Percentiles rank a stretch among this genome's conserved stretches.
phyloP scores from a whole-genome alignment of 2,797 vertebrate species.

The Vespertilio murinus region DNA sequence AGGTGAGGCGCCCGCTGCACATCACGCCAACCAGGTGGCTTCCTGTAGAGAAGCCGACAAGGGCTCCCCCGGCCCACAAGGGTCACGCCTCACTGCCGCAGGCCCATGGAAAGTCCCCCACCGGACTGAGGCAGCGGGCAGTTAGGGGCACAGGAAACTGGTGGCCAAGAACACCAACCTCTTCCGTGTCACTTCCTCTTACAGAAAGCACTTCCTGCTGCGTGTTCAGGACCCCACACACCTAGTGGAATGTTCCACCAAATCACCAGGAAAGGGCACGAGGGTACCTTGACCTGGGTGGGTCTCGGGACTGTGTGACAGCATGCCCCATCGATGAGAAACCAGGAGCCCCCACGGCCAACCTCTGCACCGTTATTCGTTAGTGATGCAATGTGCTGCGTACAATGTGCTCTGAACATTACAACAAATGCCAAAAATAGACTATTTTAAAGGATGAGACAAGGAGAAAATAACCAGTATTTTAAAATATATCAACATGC shows the following conservation, averaged over 20 bases:
- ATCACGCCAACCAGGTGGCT: not conserved
- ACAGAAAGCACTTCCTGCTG: not conserved
- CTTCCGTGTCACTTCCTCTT: not conserved
- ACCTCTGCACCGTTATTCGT: accelerated
- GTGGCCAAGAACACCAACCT: not conserved
- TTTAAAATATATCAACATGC: not conserved
- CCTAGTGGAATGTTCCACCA: not conserved
- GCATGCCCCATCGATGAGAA: not conserved
- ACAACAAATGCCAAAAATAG: not conserved
- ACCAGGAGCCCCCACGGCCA: not conserved
- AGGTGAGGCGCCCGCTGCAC: not conserved
- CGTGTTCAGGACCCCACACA: not conserved
- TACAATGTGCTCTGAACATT: not conserved
- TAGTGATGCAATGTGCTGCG: not conserved
- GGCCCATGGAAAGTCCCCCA: not conserved
- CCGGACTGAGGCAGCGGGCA: not conserved
- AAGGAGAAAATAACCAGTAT: not conserved
- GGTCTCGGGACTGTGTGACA: not conserved
- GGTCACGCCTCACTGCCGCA: not conserved
- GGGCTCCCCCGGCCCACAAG: not conserved
- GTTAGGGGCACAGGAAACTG: not conserved
- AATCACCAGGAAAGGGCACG: not conserved
- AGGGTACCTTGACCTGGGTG: not conserved
- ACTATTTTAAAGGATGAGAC: not conserved
- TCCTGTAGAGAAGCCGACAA: not conserved